Conservation (phyloP, 2,113 vertebrate genomes). For the Perca flavescens region DNA sequence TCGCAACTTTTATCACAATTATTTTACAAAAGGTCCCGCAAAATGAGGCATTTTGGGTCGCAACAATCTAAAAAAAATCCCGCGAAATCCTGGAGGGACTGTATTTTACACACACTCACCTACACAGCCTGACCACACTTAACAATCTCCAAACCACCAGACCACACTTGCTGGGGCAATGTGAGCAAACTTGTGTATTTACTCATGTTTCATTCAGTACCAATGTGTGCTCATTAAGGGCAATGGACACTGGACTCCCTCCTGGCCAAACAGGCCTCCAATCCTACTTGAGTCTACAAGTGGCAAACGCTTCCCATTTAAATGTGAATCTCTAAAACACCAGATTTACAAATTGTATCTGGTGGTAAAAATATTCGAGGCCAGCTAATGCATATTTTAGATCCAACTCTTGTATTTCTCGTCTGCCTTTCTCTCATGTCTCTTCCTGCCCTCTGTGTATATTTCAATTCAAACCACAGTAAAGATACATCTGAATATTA, state of each 20-base stretch:
- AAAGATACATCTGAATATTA: conserved; percentile 31
- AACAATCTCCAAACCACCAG: not conserved
- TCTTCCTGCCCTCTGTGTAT: not conserved
- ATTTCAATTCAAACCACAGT: conserved; percentile 33
- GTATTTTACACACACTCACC: not conserved
- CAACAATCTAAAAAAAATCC: too few species aligned
- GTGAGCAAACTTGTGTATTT: conserved; percentile 27
- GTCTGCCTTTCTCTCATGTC: not conserved
- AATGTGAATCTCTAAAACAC: conserved; percentile 51
- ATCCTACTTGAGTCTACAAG: conserved; percentile 30
- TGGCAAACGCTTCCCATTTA: conserved; percentile 37
- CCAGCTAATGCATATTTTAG: conserved; percentile 32
- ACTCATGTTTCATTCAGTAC: conserved; percentile 74
- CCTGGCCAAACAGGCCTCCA: conserved; percentile 39
- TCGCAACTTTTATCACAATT: too few species aligned
- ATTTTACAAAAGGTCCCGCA: too few species aligned
- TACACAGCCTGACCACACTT: not conserved
- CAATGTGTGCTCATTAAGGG: conserved; percentile 75
- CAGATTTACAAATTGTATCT: conserved; percentile 16
- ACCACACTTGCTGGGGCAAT: not conserved
- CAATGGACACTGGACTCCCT: conserved; percentile 46
- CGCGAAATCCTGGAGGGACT: too few species aligned
- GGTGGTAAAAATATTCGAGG: conserved; percentile 33
- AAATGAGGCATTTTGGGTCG: too few species aligned
- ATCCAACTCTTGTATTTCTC: not conserved